Evolutionary conservation across 2,113 vertebrate species (phyloP), one percentile per base, ranked within the genome.

Genomic region (Himantopus leucocephalus): DNA sequence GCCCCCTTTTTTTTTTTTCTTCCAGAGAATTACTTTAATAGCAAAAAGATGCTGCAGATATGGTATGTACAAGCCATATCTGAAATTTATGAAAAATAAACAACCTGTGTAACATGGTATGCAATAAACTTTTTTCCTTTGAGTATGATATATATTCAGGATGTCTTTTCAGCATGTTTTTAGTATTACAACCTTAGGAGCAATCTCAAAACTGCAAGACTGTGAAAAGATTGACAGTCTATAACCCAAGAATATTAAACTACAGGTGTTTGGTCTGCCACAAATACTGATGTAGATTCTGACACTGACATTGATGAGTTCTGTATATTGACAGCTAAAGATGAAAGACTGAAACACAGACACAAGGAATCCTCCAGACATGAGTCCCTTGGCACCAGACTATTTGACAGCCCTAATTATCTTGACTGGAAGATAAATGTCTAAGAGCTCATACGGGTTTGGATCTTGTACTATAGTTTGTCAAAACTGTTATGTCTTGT

Each of bases 401-500:
- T 90, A 48, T 83, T 90, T 96, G 96, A 96, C 94, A 97, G 39
- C 23, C 24, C 41, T 96, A 95, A 97, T 94, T 94, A 93, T 88
- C 66, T 90, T 96, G 76, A 95, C 82, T 95, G 47, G 68, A 90
- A 97, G 81, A 96, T 83, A 52, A 91, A 96, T 96, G 67, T 90
- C 88, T 96, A 68, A 29, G 5, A 78, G 39, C 45, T 94, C 52
- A 76, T 79, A 74, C 21, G 19, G 7, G n/a, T 89, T 94, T 93
- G 78, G 34, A 71, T 94, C 94, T 92, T 90, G 47, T 92, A 48
- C 26, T 70, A 10, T 37, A 79, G 43, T 91, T 96, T 97, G 66
- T 93, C 92, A 95, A 94, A 97, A 96, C n/a, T 77, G 48, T 92
- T 95, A 73, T 10, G 9, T 78, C 32, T 84, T 92, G 6, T 75